phyloP scores from a whole-genome alignment of 2,113 vertebrate species.

The Pampusana beccarii region DNA sequence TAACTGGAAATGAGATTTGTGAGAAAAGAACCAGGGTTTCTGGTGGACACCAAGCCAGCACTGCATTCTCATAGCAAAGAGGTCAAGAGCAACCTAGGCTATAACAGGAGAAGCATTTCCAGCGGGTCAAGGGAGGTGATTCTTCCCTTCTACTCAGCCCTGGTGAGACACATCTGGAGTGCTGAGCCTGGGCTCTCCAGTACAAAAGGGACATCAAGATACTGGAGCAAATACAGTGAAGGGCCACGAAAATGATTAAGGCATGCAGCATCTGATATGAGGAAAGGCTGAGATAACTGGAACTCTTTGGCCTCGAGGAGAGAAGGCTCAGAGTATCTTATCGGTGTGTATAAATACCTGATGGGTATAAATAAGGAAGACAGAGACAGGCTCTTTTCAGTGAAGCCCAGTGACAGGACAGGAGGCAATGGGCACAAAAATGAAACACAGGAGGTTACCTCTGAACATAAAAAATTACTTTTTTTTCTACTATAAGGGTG shows the following conservation, averaged over 20 bases:
- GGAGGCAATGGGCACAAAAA: background rate
- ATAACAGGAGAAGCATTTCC: background rate
- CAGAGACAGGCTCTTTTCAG: background rate
- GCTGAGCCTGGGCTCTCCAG: background rate
- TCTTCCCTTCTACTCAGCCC: background rate
- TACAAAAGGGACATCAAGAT: background rate
- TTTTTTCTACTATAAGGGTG: background rate
- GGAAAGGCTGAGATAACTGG: background rate
- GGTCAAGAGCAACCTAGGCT: fast-evolving
- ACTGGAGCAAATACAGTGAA: background rate
- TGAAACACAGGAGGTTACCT: background rate
- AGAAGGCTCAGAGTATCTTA: background rate
- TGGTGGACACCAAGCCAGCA: background rate
- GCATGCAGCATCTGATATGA: background rate
- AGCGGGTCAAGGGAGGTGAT: background rate
- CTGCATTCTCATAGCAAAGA: background rate
- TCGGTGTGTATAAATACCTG: background rate
- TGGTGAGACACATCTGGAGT: background rate
- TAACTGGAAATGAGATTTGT: background rate
- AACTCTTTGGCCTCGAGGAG: background rate
- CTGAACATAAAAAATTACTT: background rate
- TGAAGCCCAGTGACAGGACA: background rate
- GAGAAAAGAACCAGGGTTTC: background rate
- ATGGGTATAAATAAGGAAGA: background rate
- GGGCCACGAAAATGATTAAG: background rate